These are phyloP conservation scores for Laothoe populi DNA, from an alignment of 2,888 invertebrate species.

Conservation along the genomic window DNA sequence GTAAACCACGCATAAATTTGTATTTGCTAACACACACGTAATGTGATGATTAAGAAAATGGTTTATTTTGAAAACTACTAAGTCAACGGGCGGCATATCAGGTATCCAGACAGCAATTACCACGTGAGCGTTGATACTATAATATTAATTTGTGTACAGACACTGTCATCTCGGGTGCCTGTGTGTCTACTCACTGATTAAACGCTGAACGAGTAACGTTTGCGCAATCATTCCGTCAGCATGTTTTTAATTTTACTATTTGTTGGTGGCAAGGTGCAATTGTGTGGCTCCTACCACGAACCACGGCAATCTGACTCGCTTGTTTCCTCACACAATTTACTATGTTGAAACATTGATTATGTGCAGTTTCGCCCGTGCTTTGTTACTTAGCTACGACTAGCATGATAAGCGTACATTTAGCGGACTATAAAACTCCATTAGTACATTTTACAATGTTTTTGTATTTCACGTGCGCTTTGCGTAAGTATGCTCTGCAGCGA, in stretches of 20 bases:
- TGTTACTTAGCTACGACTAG: slow-evolving; percentile 36
- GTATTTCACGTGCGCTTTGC: slow-evolving; percentile 24
- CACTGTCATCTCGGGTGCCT: background rate
- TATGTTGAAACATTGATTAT: slow-evolving; percentile 46
- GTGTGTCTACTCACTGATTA: slow-evolving; percentile 19
- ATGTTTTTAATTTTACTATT: slow-evolving; percentile 28
- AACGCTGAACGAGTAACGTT: slow-evolving; percentile 9
- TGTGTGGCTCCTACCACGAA: slow-evolving; percentile 31
- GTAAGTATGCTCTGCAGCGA: slow-evolving; percentile 38
- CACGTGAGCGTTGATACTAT: background rate
- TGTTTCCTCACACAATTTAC: slow-evolving; percentile 45
- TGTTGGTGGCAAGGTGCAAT: slow-evolving; percentile 24
- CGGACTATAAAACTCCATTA: slow-evolving; percentile 32
- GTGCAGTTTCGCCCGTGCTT: slow-evolving; percentile 38
- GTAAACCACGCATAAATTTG: slow-evolving; percentile 20
- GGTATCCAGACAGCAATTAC: background rate
- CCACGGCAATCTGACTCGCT: slow-evolving; percentile 35
- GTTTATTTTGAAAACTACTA: background rate
- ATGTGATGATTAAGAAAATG: slow-evolving; percentile 16
- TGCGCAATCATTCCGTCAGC: slow-evolving; percentile 27
- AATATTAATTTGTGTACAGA: background rate
- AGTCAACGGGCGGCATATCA: background rate
- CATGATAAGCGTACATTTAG: slow-evolving; percentile 40
- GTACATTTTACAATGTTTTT: slow-evolving; percentile 22
- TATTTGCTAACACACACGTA: slow-evolving; percentile 5